Percentiles rank a stretch among this genome's conserved stretches.
Evolutionary conservation across 2,113 vertebrate species (phyloP).

Genomic region (Apteryx mantelli): DNA sequence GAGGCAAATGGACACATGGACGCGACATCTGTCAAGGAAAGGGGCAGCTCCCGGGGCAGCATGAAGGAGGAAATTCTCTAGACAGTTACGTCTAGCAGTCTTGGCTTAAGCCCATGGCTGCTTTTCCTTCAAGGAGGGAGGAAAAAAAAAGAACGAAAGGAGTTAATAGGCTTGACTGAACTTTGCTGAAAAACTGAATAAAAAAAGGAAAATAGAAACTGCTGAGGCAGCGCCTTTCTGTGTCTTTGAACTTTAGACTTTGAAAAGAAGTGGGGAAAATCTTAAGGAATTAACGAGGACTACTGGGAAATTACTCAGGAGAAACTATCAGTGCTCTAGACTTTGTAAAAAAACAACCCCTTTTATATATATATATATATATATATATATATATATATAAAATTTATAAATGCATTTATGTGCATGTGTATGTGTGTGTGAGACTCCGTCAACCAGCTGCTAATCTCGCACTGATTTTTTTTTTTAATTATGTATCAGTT

Average conservation of each 20-base stretch:
- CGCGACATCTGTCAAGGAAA: not conserved
- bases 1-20: not conserved
- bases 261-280: slow-evolving; percentile 68
- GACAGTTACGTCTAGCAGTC: not conserved
- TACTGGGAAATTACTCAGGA: slow-evolving; percentile 64
- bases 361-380: not conserved
- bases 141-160: not conserved
- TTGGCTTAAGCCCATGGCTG: not conserved
- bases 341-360: not conserved
- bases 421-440: fast-evolving
- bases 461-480: not conserved
- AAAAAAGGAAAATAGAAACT: slow-evolving; percentile 5
- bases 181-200: slow-evolving; percentile 1
- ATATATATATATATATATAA: fast-evolving
- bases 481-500: not conserved
- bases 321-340: slow-evolving; percentile 3
- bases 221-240: slow-evolving; percentile 69
- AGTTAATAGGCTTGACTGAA: slow-evolving; percentile 63
- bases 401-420: not conserved
- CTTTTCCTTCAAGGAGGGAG: not conserved
- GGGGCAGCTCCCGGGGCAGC: not conserved
- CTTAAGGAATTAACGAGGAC: slow-evolving; percentile 73
- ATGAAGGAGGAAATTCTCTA: not conserved
- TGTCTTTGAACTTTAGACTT: slow-evolving; percentile 72
- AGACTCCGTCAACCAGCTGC: not conserved